Conservation (phyloP, 2,113 vertebrate species). For the Saccopteryx leptura region DNA sequence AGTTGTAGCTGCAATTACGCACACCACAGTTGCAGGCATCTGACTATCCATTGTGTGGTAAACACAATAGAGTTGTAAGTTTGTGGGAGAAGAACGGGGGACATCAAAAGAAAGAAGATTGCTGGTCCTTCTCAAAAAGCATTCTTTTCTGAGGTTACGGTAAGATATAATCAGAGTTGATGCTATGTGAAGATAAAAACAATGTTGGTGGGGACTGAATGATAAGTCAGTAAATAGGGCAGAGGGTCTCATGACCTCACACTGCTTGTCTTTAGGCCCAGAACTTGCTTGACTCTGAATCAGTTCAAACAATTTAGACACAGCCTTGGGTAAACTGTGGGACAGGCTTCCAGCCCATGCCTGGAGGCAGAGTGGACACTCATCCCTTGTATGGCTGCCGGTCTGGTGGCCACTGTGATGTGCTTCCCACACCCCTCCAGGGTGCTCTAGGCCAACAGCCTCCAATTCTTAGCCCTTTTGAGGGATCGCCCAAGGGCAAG, state of each 20-base stretch:
- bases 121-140: neutral
- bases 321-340: neutral
- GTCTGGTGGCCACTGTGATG: neutral
- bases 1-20: neutral
- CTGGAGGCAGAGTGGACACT: neutral
- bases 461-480: neutral
- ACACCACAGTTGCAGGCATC: neutral
- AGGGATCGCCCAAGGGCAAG: neutral
- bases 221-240: neutral
- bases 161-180: neutral
- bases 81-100: neutral
- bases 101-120: neutral
- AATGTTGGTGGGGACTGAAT: neutral
- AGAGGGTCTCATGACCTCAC: neutral
- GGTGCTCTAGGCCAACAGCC: neutral
- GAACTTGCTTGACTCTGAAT: neutral
- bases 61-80: neutral
- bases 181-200: conserved; percentile 13
- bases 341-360: neutral
- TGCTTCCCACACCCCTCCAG: neutral
- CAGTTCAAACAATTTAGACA: neutral
- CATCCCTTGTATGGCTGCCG: neutral
- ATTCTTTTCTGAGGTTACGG: conserved; percentile 13
- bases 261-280: neutral
- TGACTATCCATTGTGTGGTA: neutral